phyloP scores from a whole-genome alignment of 2,113 vertebrate species.

The Leptobrachium leishanense region DNA sequence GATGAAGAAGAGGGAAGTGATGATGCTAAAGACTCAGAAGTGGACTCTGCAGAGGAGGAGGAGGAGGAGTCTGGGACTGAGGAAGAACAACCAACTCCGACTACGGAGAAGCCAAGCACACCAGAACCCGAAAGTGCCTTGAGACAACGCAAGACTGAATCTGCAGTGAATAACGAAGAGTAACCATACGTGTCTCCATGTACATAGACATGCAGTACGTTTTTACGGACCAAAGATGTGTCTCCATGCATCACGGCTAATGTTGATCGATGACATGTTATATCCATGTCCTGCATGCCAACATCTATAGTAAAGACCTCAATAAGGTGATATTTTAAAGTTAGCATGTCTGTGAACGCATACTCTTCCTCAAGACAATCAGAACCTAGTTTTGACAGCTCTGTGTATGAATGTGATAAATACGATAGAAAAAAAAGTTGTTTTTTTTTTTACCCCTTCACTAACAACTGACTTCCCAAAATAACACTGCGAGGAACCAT shows the following conservation, averaged over 20 bases:
- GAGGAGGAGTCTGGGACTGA: conserved; percentile 54
- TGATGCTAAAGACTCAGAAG: conserved; percentile 53
- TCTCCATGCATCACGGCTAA: conserved; percentile 49
- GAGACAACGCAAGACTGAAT: conserved; percentile 72
- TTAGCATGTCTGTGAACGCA: not conserved
- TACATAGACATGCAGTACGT: not conserved
- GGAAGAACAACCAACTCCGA: conserved; percentile 40
- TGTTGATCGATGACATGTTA: conserved; percentile 55
- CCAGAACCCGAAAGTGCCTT: conserved; percentile 60
- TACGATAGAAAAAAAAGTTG: too few relatives aligned
- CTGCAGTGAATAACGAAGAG: conserved; percentile 46
- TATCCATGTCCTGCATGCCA: conserved; percentile 53
- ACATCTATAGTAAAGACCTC: conserved; percentile 51
- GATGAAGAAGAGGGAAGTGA: conserved; percentile 47
- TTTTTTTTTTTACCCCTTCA: too few relatives aligned
- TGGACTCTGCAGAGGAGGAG: conserved; percentile 61
- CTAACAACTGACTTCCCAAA: too few relatives aligned
- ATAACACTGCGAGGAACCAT: too few relatives aligned
- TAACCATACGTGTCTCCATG: conserved; percentile 45
- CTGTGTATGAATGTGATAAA: not conserved
- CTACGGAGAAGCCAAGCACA: conserved; percentile 44
- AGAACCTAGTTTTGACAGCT: not conserved
- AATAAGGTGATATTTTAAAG: not conserved
- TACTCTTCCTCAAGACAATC: conserved; percentile 60
- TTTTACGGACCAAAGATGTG: conserved; percentile 61